Percentiles rank a stretch among this genome's conserved stretches.
Conservation (phyloP, 2,797 vertebrate genomes). For the Melanotaenia boesemani region DNA sequence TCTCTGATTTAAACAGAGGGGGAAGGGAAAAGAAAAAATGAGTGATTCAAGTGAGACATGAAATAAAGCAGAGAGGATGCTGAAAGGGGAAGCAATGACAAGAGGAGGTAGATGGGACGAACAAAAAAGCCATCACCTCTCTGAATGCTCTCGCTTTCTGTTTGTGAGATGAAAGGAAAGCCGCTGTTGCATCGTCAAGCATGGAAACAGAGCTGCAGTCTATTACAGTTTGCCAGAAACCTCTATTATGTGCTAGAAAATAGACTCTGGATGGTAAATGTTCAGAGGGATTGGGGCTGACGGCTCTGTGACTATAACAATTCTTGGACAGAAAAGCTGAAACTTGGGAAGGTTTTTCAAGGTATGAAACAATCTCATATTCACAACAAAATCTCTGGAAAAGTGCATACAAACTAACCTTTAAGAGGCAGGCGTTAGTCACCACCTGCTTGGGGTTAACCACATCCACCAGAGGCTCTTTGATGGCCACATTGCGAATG, state of each 20-base stretch:
- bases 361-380: not conserved
- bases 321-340: not conserved
- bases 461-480: slow-evolving; percentile 97
- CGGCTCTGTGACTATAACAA: not conserved
- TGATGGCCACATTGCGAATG: slow-evolving; percentile 97
- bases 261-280: slow-evolving; percentile 18
- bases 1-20: slow-evolving; percentile 31
- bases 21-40: slow-evolving; percentile 14
- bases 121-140: slow-evolving; percentile 49
- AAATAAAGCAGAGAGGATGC: slow-evolving; percentile 5
- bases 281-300: slow-evolving; percentile 16
- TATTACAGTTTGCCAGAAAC: slow-evolving; percentile 46
- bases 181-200: slow-evolving; percentile 44
- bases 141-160: slow-evolving; percentile 52
- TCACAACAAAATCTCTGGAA: not conserved
- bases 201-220: slow-evolving; percentile 45
- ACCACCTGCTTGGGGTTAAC: slow-evolving; percentile 99
- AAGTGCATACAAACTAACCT: slow-evolving; percentile 81
- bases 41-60: slow-evolving; percentile 16
- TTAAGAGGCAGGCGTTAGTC: slow-evolving; percentile 96
- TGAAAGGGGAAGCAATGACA: slow-evolving; percentile 8
- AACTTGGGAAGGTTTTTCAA: not conserved
- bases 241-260: slow-evolving; percentile 51
- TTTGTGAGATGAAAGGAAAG: slow-evolving; percentile 59
- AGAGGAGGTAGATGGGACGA: slow-evolving; percentile 25